A percentile compares a stretch with the other conserved stretches of the same genome.
Conservation (phyloP, 2,113 vertebrate genomes). For the Ammodramus savannarum region DNA sequence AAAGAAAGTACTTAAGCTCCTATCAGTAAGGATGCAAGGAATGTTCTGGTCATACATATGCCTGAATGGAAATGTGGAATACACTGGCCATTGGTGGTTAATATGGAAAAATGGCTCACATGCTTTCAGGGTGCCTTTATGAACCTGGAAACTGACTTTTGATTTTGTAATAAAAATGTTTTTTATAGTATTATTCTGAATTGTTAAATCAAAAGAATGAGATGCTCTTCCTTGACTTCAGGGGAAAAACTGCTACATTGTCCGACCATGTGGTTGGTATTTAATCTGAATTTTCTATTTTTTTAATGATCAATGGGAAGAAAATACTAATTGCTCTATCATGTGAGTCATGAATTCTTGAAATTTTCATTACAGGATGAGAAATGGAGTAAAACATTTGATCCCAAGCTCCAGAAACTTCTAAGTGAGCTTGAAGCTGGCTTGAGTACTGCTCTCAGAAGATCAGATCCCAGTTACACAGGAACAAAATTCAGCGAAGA, state of each 20-base stretch:
- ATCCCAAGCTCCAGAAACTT: slow-evolving; percentile 91
- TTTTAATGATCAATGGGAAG: not conserved
- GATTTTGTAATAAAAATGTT: not conserved
- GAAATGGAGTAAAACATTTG: slow-evolving; percentile 86
- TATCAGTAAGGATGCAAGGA: not conserved
- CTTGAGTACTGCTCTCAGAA: slow-evolving; percentile 84
- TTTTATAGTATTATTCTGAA: not conserved
- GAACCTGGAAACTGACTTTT: not conserved
- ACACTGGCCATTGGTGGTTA: not conserved
- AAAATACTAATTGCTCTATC: not conserved
- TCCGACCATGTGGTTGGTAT: not conserved
- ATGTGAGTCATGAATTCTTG: not conserved
- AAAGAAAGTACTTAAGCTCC: not conserved
- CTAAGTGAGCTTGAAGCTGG: slow-evolving; percentile 90
- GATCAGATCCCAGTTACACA: slow-evolving; percentile 72
- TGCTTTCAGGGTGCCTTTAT: not conserved
- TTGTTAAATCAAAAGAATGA: not conserved
- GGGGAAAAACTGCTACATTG: not conserved
- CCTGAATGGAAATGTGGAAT: not conserved
- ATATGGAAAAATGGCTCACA: not conserved
- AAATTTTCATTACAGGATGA: slow-evolving; percentile 81
- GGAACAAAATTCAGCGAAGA: slow-evolving; percentile 78
- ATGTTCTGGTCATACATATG: not conserved
- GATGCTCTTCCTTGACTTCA: not conserved
- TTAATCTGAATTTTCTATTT: not conserved